Conservation (phyloP, 2,113 vertebrate genomes). For the Aleadryas rufinucha region DNA sequence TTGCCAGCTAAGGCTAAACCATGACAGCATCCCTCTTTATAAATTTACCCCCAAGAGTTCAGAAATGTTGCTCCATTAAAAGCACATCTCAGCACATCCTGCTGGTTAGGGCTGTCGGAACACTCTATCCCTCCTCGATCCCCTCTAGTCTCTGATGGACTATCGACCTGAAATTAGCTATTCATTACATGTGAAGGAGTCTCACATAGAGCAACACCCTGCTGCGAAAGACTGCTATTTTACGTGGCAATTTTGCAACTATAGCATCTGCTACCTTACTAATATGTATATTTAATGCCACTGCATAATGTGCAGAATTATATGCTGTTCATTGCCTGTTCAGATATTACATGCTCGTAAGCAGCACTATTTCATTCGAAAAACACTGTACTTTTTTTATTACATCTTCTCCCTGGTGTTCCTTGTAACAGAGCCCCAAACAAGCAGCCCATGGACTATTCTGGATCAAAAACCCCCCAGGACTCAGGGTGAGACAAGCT, state of each 20-base stretch:
- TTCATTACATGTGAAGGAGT: constrained; percentile 74
- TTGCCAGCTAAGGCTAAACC: background rate
- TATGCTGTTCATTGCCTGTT: constrained; percentile 53
- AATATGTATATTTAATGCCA: constrained; percentile 68
- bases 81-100: constrained; percentile 53
- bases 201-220: constrained; percentile 53
- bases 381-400: constrained; percentile 30
- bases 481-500: background rate
- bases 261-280: constrained; percentile 72
- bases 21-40: background rate
- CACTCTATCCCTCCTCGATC: background rate
- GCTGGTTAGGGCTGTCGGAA: constrained; percentile 47
- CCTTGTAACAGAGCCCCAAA: background rate
- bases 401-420: background rate
- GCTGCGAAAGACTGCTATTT: constrained; percentile 63
- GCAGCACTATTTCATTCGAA: constrained; percentile 42
- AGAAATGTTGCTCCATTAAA: constrained; percentile 65
- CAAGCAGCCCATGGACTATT: background rate
- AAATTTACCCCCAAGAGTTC: constrained; percentile 57
- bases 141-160: constrained; percentile 58
- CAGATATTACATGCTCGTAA: constrained; percentile 42
- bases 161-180: constrained; percentile 69
- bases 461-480: background rate
- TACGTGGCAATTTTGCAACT: constrained; percentile 67
- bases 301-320: constrained; percentile 63